Percentiles rank a stretch among this genome's conserved stretches.
Conservation (phyloP, 1,140 invertebrate genomes). For the Drosophila willistoni region DNA sequence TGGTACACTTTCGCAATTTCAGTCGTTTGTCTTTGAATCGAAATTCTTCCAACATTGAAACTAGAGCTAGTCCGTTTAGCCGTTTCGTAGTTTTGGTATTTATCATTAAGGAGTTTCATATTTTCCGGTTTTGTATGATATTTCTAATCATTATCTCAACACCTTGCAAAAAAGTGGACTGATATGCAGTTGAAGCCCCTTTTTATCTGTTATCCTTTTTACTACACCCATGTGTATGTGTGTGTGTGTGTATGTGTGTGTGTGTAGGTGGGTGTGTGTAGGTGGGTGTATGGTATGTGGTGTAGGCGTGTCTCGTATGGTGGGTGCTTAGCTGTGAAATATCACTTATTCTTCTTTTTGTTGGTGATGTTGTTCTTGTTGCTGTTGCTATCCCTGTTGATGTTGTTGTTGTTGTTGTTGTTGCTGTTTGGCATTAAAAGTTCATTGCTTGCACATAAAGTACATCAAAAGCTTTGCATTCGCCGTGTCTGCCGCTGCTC, state of each 20-base stretch:
- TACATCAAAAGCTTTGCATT: conserved; percentile 74
- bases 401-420: conserved; percentile 28
- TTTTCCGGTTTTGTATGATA: too few relatives aligned
- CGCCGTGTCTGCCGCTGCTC: conserved; percentile 23
- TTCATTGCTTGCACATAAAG: conserved; percentile 80
- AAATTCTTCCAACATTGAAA: too few relatives aligned
- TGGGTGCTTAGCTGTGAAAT: conserved; percentile 77
- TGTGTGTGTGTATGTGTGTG: not conserved
- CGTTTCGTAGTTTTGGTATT: too few relatives aligned
- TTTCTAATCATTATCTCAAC: too few relatives aligned
- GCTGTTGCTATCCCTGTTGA: conserved; percentile 27
- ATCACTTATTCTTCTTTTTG: conserved; percentile 51
- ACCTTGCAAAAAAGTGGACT: too few relatives aligned
- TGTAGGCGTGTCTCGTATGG: conserved; percentile 41
- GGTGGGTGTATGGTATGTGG: not conserved
- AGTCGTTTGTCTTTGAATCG: too few relatives aligned
- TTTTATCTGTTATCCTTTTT: conserved; percentile 19
- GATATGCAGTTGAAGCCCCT: not conserved
- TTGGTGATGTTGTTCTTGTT: conserved; percentile 28
- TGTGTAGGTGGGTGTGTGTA: conserved; percentile 6
- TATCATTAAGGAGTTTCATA: too few relatives aligned
- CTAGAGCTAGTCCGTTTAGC: too few relatives aligned
- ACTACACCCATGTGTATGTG: too few relatives aligned
- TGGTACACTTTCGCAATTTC: too few relatives aligned
- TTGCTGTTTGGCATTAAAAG: conserved; percentile 73